phyloP scores from a whole-genome alignment of 2,797 vertebrate species.

The Dermochelys coriacea region DNA sequence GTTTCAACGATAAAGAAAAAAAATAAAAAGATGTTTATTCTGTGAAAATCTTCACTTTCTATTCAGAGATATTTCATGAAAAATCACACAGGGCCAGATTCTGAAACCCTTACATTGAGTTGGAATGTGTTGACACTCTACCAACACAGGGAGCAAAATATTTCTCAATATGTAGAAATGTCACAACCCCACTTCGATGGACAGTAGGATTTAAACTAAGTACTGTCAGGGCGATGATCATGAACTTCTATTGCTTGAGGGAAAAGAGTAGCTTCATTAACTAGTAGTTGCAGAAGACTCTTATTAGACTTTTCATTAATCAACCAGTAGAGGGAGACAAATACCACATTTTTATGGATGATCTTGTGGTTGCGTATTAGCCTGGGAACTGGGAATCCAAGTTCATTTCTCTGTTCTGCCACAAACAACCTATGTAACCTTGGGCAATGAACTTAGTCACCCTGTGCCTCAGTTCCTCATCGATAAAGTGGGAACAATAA shows the following conservation, averaged over 20 bases:
- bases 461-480: background rate
- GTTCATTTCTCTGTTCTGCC: background rate
- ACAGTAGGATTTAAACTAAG: background rate
- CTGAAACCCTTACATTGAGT: background rate
- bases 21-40: rapidly evolving
- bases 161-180: background rate
- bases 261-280: background rate
- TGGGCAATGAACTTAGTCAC: background rate
- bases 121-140: background rate
- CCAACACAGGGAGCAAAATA: background rate
- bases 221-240: background rate
- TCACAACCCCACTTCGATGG: background rate
- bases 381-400: background rate
- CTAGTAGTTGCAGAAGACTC: background rate
- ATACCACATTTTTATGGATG: background rate
- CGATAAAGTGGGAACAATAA: background rate
- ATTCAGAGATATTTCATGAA: background rate
- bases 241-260: background rate
- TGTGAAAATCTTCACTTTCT: rapidly evolving
- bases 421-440: background rate
- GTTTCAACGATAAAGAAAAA: background rate
- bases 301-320: background rate
- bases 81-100: background rate
- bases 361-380: background rate
- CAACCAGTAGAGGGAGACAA: background rate